phyloP scores from a whole-genome alignment of 1,140 invertebrate genomes.

The Acromyrmex heyeri region DNA sequence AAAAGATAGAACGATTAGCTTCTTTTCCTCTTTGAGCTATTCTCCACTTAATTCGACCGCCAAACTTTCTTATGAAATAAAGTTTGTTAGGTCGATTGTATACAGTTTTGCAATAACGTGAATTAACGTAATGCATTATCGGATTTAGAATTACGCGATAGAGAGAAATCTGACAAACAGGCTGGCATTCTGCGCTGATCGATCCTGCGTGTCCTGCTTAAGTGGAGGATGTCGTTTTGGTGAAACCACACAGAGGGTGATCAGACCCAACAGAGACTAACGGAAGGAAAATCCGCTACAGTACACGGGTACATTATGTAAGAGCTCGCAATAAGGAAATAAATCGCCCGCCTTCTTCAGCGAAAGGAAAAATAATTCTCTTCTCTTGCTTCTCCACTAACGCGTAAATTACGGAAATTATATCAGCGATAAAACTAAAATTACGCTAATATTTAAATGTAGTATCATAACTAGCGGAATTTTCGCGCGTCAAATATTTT shows the following conservation, averaged over 20 bases:
- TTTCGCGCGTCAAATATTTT: conserved; percentile 12
- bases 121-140: neutral
- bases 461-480: neutral
- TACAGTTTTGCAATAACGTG: conserved; percentile 10
- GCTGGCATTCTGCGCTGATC: conserved; percentile 37
- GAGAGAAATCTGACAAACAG: conserved; percentile 41
- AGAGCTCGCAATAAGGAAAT: conserved; percentile 40
- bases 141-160: conserved; percentile 19
- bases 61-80: neutral
- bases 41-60: neutral
- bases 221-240: conserved; percentile 58
- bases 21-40: neutral
- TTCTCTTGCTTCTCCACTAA: neutral
- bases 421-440: conserved; percentile 10
- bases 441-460: conserved; percentile 22
- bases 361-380: conserved; percentile 16
- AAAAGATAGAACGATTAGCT: neutral
- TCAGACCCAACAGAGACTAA: conserved; percentile 49
- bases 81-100: neutral
- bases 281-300: conserved; percentile 53
- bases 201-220: conserved; percentile 56
- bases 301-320: conserved; percentile 48
- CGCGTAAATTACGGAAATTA: conserved; percentile 14
- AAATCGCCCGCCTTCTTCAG: conserved; percentile 30
- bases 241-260: conserved; percentile 57